Conservation (phyloP, 2,888 invertebrate species). For the Oscheius sp. region DNA sequence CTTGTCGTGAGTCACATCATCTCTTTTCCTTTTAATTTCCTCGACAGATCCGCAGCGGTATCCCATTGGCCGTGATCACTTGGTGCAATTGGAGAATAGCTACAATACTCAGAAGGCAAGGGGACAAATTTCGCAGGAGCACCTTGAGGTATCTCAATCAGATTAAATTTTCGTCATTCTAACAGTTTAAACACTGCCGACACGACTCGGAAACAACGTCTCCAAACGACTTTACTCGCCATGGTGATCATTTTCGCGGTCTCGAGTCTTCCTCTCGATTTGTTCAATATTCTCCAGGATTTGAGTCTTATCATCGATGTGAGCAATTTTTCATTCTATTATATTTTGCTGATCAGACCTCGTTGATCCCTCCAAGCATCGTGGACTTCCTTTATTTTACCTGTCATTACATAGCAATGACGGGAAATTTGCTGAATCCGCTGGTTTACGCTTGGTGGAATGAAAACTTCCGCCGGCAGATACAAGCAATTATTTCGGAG, state of each 20-base stretch:
- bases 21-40: not conserved
- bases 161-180: not conserved
- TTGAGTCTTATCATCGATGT: constrained; percentile 54
- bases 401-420: constrained; percentile 89
- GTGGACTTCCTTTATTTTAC: constrained; percentile 82
- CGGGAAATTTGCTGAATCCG: constrained; percentile 91
- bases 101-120: constrained; percentile 51
- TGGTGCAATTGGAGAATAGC: constrained; percentile 86
- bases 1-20: constrained; percentile 77
- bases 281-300: constrained; percentile 63
- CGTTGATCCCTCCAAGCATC: constrained; percentile 8
- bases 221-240: constrained; percentile 94
- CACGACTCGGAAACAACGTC: constrained; percentile 87
- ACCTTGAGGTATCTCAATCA: not conserved
- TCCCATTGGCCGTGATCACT: constrained; percentile 91
- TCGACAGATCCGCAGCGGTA: constrained; percentile 84
- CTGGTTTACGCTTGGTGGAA: constrained; percentile 74
- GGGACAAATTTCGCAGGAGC: constrained; percentile 46
- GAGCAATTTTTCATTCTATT: not conserved
- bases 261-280: constrained; percentile 79
- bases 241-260: constrained; percentile 94
- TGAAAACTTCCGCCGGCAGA: constrained; percentile 61
- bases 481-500: constrained; percentile 43
- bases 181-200: constrained; percentile 76
- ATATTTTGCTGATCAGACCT: not conserved